A percentile compares a stretch with the other conserved stretches of the same genome.
phyloP scores from a whole-genome alignment of 2,797 vertebrate genomes.

The Varecia variegata region DNA sequence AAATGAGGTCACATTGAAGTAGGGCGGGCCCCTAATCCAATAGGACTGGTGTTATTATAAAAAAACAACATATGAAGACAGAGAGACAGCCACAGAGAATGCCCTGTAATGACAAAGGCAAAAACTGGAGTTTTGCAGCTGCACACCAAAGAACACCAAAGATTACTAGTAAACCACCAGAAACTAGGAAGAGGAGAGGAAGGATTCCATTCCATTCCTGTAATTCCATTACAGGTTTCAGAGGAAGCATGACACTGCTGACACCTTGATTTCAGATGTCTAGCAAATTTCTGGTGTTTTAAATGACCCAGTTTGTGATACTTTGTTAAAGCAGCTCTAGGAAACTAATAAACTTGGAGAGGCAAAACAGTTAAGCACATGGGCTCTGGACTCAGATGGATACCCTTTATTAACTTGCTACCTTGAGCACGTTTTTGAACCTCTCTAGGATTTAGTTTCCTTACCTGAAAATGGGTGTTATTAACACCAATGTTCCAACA shows the following conservation, averaged over 20 bases:
- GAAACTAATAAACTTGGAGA: neutral
- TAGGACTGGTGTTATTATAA: neutral
- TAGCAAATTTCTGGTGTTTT: neutral
- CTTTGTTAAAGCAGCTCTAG: neutral
- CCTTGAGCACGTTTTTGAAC: neutral
- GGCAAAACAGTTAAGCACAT: neutral
- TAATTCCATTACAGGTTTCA: neutral
- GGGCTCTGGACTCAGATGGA: neutral
- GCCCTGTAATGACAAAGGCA: neutral
- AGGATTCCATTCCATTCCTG: neutral
- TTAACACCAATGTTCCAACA: neutral
- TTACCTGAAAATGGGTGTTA: neutral
- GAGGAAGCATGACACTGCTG: neutral
- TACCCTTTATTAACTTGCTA: neutral
- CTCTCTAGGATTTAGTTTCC: conserved; percentile 21
- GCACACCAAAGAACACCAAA: neutral
- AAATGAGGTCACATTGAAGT: neutral
- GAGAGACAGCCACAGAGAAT: neutral
- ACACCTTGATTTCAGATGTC: neutral
- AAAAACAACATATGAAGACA: neutral
- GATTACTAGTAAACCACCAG: neutral
- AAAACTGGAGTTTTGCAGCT: neutral
- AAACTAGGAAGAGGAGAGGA: neutral
- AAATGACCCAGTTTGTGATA: neutral
- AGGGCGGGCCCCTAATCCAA: neutral